Percentiles rank a stretch among this genome's conserved stretches.
phyloP scores from a whole-genome alignment of 2,888 invertebrate genomes.

The Drymonia ruficornis region DNA sequence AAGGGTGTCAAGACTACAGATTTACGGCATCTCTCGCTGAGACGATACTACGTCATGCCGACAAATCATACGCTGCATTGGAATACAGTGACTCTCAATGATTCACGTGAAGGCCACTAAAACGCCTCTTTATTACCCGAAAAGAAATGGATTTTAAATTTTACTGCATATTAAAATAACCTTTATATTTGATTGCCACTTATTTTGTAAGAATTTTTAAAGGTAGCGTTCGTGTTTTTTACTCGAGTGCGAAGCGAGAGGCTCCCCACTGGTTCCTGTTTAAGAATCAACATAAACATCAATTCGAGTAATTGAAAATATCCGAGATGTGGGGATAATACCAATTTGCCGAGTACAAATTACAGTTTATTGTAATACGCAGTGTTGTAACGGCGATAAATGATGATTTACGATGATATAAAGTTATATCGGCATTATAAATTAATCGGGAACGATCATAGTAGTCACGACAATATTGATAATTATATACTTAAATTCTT shows the following conservation, averaged over 20 bases:
- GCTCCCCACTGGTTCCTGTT: slow-evolving; percentile 64
- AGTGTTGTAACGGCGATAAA: slow-evolving; percentile 37
- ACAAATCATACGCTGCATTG: slow-evolving; percentile 70
- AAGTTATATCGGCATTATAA: slow-evolving; percentile 33
- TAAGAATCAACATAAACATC: slow-evolving; percentile 71
- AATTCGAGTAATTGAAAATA: slow-evolving; percentile 71
- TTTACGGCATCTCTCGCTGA: slow-evolving; percentile 76
- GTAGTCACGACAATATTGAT: slow-evolving; percentile 17
- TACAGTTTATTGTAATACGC: slow-evolving; percentile 40
- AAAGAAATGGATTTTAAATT: slow-evolving; percentile 80
- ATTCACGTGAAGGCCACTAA: slow-evolving; percentile 69
- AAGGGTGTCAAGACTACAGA: slow-evolving; percentile 68
- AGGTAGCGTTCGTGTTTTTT: slow-evolving; percentile 40
- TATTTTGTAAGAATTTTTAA: slow-evolving; percentile 57
- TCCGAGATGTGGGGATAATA: slow-evolving; percentile 43
- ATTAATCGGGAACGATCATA: slow-evolving; percentile 20
- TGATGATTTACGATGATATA: slow-evolving; percentile 40
- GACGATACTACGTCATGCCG: slow-evolving; percentile 65
- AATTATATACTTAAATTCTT: too few relatives aligned
- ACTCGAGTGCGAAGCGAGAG: slow-evolving; percentile 41
- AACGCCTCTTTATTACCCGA: slow-evolving; percentile 67
- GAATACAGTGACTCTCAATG: slow-evolving; percentile 53
- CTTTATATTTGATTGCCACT: slow-evolving; percentile 73
- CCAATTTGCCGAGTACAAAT: slow-evolving; percentile 48
- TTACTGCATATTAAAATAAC: slow-evolving; percentile 82